Percentiles rank a stretch among this genome's conserved stretches.
Evolutionary conservation across 2,113 vertebrate genomes (phyloP).

Genomic region (Spermophilus dauricus): DNA sequence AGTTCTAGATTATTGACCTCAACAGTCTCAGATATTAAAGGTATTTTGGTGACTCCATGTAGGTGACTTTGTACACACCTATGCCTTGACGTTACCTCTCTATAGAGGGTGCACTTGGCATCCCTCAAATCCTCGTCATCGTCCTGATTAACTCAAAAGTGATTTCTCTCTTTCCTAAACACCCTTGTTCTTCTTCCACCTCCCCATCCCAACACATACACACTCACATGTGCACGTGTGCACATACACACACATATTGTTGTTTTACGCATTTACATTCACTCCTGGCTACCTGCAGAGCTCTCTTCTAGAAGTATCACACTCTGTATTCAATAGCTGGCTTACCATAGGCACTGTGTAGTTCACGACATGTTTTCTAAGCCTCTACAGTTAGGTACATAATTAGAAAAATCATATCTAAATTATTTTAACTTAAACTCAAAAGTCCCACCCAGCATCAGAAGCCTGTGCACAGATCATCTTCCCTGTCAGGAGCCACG

Average conservation of each 20-base stretch:
- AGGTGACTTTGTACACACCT: background rate
- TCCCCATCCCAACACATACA: background rate
- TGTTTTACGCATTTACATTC: background rate
- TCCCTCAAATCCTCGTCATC: background rate
- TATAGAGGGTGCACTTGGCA: too few relatives aligned
- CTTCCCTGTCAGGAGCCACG: background rate
- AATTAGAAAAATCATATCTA: background rate
- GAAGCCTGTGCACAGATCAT: fast-evolving
- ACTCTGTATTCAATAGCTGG: background rate
- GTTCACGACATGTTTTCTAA: too few relatives aligned
- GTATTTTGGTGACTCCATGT: background rate
- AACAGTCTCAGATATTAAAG: background rate
- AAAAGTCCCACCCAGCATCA: background rate
- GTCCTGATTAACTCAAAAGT: background rate
- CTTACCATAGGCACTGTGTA: background rate
- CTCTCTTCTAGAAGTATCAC: background rate
- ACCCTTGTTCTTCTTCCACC: background rate
- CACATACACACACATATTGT: background rate
- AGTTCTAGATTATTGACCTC: background rate
- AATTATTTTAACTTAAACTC: background rate
- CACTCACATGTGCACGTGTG: background rate
- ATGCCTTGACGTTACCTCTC: fast-evolving
- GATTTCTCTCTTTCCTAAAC: background rate
- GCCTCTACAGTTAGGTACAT: too few relatives aligned
- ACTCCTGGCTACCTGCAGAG: background rate